Percentiles rank a stretch among this genome's conserved stretches.
These are phyloP conservation scores for Rhinoderma darwinii DNA, from an alignment of 2,113 vertebrate genomes.

Conservation along the genomic window DNA sequence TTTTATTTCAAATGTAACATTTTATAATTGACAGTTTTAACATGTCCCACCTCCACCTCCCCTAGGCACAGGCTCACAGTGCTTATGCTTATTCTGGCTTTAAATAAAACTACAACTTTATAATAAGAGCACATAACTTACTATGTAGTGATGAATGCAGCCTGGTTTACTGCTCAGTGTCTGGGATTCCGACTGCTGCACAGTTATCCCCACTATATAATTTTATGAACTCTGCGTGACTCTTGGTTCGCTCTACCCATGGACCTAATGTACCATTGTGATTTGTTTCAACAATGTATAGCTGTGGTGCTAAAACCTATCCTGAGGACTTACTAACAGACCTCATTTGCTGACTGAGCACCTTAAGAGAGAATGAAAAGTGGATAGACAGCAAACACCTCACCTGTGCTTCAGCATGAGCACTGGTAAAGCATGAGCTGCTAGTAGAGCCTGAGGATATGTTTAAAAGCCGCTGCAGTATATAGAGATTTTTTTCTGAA, in stretches of 20 bases:
- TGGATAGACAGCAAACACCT: background rate
- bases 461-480: slow-evolving; percentile 22
- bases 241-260: slow-evolving; percentile 2
- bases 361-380: background rate
- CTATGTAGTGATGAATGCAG: background rate
- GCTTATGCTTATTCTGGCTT: background rate
- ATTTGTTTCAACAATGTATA: slow-evolving; percentile 23
- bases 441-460: slow-evolving; percentile 35
- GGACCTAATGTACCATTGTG: slow-evolving; percentile 22
- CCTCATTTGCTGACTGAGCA: slow-evolving; percentile 40
- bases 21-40: background rate
- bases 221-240: slow-evolving; percentile 23
- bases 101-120: background rate
- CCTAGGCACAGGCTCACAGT: background rate
- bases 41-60: background rate
- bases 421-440: slow-evolving; percentile 39
- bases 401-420: slow-evolving; percentile 18
- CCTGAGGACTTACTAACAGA: slow-evolving; percentile 4
- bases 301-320: slow-evolving; percentile 6
- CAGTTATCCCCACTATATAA: background rate
- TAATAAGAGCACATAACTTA: background rate
- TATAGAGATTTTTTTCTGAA: slow-evolving; percentile 1
- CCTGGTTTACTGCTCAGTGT: background rate
- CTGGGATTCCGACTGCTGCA: background rate
- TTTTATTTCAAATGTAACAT: background rate